A percentile compares a stretch with the other conserved stretches of the same genome.
These are phyloP conservation scores for Mastacembelus armatus DNA, from an alignment of 2,797 vertebrate genomes.

Conservation along the genomic window DNA sequence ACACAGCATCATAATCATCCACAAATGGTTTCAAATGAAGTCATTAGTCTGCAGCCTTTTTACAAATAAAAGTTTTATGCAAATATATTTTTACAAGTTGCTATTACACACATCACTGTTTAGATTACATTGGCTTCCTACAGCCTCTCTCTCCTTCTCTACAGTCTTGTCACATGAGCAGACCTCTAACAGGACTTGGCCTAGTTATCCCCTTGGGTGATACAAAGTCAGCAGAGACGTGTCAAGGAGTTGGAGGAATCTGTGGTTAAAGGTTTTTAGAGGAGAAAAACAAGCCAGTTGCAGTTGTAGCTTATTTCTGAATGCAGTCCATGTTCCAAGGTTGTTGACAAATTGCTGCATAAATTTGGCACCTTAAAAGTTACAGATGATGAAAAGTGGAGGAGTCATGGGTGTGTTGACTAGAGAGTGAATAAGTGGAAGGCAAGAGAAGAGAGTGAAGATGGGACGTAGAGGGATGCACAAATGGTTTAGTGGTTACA, in stretches of 20 bases:
- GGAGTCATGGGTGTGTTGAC: slow-evolving; percentile 9
- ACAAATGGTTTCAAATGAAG: slow-evolving; percentile 40
- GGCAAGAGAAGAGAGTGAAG: slow-evolving; percentile 2
- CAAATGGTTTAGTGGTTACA: neutral
- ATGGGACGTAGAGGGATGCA: neutral
- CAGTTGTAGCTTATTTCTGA: neutral
- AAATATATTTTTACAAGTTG: slow-evolving; percentile 24
- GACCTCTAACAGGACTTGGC: slow-evolving; percentile 8
- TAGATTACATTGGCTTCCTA: neutral
- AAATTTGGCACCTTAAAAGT: slow-evolving; percentile 1
- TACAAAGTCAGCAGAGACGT: slow-evolving; percentile 28
- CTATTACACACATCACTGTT: neutral
- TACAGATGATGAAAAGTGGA: neutral
- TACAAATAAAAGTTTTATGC: slow-evolving; percentile 9
- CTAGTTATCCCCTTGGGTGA: slow-evolving; percentile 5
- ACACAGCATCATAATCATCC: slow-evolving; percentile 42
- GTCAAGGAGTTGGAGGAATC: neutral
- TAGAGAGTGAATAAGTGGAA: slow-evolving; percentile 13
- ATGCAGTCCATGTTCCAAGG: too few relatives aligned
- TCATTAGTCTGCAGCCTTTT: slow-evolving; percentile 32
- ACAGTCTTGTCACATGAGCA: neutral
- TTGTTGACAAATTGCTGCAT: neutral
- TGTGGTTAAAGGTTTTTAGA: neutral
- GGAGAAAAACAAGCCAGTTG: neutral
- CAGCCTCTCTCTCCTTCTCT: neutral